Percentiles rank a stretch among this genome's conserved stretches.
These are phyloP conservation scores for Podilymbus podiceps DNA, from an alignment of 2,113 vertebrate genomes.

Conservation along the genomic window DNA sequence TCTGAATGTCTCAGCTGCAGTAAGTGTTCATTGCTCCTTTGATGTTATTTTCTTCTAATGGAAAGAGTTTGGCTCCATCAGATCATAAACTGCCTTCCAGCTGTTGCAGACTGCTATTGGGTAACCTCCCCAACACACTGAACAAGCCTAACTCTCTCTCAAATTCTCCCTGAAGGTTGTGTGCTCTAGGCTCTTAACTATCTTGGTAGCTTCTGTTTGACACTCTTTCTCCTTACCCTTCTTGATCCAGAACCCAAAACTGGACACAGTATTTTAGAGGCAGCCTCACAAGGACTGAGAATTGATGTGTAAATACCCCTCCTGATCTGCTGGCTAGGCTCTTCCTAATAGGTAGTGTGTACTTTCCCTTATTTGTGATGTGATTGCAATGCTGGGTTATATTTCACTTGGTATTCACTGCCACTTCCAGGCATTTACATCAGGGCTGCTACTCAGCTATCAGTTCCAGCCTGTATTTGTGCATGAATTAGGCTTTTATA, in stretches of 20 bases:
- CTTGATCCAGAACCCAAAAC: not conserved
- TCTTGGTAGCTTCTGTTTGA: not conserved
- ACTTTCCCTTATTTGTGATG: not conserved
- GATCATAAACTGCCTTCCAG: not conserved
- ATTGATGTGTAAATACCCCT: fast-evolving
- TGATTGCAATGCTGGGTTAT: not conserved
- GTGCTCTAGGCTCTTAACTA: not conserved
- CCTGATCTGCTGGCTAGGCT: not conserved
- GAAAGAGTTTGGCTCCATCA: not conserved
- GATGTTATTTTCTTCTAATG: not conserved
- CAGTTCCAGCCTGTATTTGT: not conserved
- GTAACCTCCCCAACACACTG: fast-evolving
- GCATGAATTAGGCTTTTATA: not conserved
- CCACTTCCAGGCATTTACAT: not conserved
- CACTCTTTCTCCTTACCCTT: fast-evolving
- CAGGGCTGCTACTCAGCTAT: not conserved
- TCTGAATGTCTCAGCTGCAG: not conserved
- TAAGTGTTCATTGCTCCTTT: not conserved
- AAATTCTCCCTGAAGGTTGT: not conserved
- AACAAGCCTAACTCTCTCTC: not conserved
- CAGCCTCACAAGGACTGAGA: not conserved
- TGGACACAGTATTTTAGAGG: not conserved
- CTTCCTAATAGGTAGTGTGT: not conserved
- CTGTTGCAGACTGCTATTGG: not conserved
- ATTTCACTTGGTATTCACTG: not conserved